These are phyloP conservation scores for Jacana jacana DNA, from an alignment of 2,113 vertebrate species.

Conservation along the genomic window DNA sequence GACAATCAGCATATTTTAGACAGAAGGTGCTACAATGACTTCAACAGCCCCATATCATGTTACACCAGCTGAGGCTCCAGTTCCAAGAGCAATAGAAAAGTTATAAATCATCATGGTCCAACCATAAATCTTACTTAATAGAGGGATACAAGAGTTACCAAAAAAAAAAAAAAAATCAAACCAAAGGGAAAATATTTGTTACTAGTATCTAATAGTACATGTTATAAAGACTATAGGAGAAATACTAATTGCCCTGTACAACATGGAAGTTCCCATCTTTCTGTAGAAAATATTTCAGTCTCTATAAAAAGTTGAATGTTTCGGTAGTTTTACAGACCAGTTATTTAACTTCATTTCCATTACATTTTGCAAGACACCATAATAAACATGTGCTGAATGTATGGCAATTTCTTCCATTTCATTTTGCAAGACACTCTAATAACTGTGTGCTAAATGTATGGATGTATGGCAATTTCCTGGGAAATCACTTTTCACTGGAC, in stretches of 20 bases:
- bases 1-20: neutral
- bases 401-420: neutral
- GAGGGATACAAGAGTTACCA: neutral
- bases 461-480: neutral
- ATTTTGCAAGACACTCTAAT: neutral
- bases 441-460: neutral
- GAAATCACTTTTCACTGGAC: neutral
- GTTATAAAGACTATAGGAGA: neutral
- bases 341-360: neutral
- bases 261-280: neutral
- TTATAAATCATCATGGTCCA: neutral
- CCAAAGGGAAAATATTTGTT: neutral
- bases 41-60: neutral
- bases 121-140: neutral
- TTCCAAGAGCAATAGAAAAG: neutral
- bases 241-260: neutral
- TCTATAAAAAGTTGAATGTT: neutral
- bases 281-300: neutral
- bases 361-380: neutral
- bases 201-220: neutral
- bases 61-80: neutral
- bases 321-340: neutral
- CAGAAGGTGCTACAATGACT: neutral
- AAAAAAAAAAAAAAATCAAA: neutral
- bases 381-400: neutral